phyloP scores from a whole-genome alignment of 2,888 invertebrate genomes.

The Caenorhabditis drosophilae region DNA sequence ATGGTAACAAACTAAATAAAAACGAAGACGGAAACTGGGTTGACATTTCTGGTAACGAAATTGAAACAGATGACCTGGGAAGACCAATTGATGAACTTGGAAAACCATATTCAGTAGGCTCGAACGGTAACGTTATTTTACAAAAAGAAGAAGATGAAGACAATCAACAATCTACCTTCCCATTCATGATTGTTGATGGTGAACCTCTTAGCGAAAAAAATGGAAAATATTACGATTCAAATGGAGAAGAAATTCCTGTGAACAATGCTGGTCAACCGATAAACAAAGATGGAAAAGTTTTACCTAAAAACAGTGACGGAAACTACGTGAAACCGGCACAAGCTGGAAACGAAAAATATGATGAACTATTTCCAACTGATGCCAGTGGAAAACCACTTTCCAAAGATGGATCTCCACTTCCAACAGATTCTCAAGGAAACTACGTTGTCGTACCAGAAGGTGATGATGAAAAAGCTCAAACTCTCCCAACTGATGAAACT shows the following conservation, averaged over 20 bases:
- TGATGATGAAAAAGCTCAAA: too few species aligned
- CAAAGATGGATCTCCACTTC: slow-evolving; percentile 32
- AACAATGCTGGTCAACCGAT: slow-evolving; percentile 24
- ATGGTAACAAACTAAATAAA: slow-evolving; percentile 31
- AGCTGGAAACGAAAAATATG: slow-evolving; percentile 23
- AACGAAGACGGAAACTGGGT: slow-evolving; percentile 44
- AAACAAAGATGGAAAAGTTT: slow-evolving; percentile 36
- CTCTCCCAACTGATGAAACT: slow-evolving; percentile 32
- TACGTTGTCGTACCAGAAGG: slow-evolving; percentile 39
- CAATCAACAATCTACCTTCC: slow-evolving; percentile 13
- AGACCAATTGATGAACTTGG: slow-evolving; percentile 36
- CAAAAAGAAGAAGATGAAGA: slow-evolving; percentile 23
- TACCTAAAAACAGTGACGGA: slow-evolving; percentile 34
- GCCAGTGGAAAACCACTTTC: slow-evolving; percentile 24
- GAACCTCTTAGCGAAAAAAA: slow-evolving; percentile 34
- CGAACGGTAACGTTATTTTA: slow-evolving; percentile 32
- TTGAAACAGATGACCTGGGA: slow-evolving; percentile 47
- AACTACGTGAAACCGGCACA: slow-evolving; percentile 29
- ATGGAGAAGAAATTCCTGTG: slow-evolving; percentile 14
- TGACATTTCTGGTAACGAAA: slow-evolving; percentile 32
- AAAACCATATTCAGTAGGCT: slow-evolving; percentile 33
- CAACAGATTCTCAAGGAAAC: slow-evolving; percentile 33
- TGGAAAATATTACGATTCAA: slow-evolving; percentile 17
- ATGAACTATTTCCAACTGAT: slow-evolving; percentile 24
- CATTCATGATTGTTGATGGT: slow-evolving; percentile 41